Base-by-base conservation (phyloP, 2,888 invertebrate genomes). In the Subacronicta megacephala region DNA sequence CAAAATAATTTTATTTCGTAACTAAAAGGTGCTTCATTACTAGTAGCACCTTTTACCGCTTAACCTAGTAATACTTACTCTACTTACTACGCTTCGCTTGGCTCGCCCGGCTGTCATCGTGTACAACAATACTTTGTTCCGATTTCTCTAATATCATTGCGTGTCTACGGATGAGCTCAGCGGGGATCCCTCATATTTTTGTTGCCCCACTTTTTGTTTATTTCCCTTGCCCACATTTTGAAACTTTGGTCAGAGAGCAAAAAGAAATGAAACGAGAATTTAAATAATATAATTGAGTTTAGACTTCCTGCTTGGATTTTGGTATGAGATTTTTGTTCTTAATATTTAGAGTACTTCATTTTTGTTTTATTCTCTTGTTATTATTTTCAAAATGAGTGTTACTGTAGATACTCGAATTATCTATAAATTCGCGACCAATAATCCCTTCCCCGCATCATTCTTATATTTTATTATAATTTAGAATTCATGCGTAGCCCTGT, bases 121-220 rank as follows among this genome's bases (percentile, higher is more conserved):
- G 37, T 37, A 61, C 61, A 57, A 69, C 50, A 68, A 60, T 52
- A 59, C 45, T 60, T 45, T 70, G 75, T 73, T 71, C 75, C 71
- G 65, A 75, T 75, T 77, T 75, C 68, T 77, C 64, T 77, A 76
- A 76, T 74, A 77, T 72, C 75, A 74, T 67, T 71, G 68, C 69
- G 62, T 64, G 72, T 66, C 75, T 68, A 61, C 66, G 62, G 56
- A 66, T 62, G 50, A 61, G 54, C 74, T 41, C 75, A 66, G 72
- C 75, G 75, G 75, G 75, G 66, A 41, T 61, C 37, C 71, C 53
- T 60, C 63, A 64, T 75, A 69, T 74, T 77, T 74, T 71, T 67
- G 71, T 65, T 60, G 77, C 55, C 62, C 60, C 57, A 68, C 66
- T 74, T 77, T 77, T 76, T 77, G 66, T 76, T 76, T 70, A 73